Evolutionary conservation across 2,888 invertebrate genomes (phyloP), one percentile per base, ranked within the genome.

Genomic region (Agrenia bidenticulata): DNA sequence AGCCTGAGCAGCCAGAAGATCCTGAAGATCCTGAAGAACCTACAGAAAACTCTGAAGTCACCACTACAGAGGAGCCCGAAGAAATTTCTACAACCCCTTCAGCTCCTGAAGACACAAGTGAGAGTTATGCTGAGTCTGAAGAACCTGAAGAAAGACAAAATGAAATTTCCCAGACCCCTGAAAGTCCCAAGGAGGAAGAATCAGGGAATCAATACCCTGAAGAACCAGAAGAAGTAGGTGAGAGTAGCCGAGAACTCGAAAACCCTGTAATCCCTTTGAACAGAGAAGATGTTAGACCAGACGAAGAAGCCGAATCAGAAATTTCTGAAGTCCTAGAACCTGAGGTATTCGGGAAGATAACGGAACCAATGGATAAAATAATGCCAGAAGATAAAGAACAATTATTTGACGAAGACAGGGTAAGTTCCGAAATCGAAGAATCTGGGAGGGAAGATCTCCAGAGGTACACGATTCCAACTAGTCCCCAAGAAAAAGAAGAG

Each of bases 401-500:
- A 2, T 32, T n/a, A 2, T 65, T 67, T 21, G 66, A 59, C 9
- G 67, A 70, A 23, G 45, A 60, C 5, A 57, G 59, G 2, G 42
- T 45, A 49, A 63, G 72, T 39, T 53, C 57, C n/a, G 74, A 72
- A 55, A 76, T 74, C 26, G 63, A 59, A 41, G 75, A 75, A 24
- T 64, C 63, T 37, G 74, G 72, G 15, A 27, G 73, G 26, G 62
- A 71, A 0, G 75, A 76, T 26, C 61, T 76, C 59, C 73, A 75
- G 64, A 26, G 74, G 1, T 75, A 72, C 55, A 69, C 57, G 1
- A 39, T 23, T 13, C 50, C 49, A 45, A 41, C 51, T 1, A 55
- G 54, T 55, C 13, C 9, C 26, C 56, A 26, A 41, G 59, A 53
- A n/a, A 51, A 63, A 41, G 61, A 49, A 17, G 63, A 63, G 53